Evolutionary conservation across 2,888 invertebrate species (phyloP).

Genomic region (Xestia sexstrigata): DNA sequence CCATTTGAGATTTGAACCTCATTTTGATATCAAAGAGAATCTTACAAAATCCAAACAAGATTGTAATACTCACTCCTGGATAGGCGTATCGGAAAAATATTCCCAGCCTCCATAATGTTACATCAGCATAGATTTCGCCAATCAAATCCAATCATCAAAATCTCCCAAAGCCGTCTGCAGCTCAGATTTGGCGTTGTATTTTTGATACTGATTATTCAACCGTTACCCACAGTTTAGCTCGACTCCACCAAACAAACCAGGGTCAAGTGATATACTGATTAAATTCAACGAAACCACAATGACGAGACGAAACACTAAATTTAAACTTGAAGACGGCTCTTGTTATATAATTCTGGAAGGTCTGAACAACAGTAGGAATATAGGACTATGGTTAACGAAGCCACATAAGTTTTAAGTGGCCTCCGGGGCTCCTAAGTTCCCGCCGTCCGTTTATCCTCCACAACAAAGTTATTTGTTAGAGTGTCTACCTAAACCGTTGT

Average conservation of each 20-base stretch:
- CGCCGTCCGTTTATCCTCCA: constrained; percentile 85
- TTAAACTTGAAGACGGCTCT: constrained; percentile 70
- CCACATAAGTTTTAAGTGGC: constrained; percentile 90
- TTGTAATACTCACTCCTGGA: constrained; percentile 30
- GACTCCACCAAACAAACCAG: constrained; percentile 47
- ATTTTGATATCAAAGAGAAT: constrained; percentile 33
- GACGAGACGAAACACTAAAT: constrained; percentile 72
- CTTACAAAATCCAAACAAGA: constrained; percentile 42
- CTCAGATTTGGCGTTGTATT: constrained; percentile 44
- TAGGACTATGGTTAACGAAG: constrained; percentile 86
- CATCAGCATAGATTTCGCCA: constrained; percentile 57
- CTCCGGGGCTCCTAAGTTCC: constrained; percentile 84
- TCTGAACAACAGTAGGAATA: constrained; percentile 80
- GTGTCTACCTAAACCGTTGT: constrained; percentile 82
- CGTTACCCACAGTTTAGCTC: constrained; percentile 33
- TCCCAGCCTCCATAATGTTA: constrained; percentile 37
- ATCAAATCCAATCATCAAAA: constrained; percentile 50
- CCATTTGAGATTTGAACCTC: constrained; percentile 28
- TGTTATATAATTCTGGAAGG: constrained; percentile 77
- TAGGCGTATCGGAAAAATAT: constrained; percentile 50
- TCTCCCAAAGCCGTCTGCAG: constrained; percentile 44
- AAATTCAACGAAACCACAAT: constrained; percentile 68
- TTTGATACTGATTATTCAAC: constrained; percentile 44
- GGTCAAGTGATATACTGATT: constrained; percentile 65
- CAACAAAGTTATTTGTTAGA: constrained; percentile 87